Conservation (phyloP, 2,113 vertebrate genomes). For the Eleginops maclovinus region DNA sequence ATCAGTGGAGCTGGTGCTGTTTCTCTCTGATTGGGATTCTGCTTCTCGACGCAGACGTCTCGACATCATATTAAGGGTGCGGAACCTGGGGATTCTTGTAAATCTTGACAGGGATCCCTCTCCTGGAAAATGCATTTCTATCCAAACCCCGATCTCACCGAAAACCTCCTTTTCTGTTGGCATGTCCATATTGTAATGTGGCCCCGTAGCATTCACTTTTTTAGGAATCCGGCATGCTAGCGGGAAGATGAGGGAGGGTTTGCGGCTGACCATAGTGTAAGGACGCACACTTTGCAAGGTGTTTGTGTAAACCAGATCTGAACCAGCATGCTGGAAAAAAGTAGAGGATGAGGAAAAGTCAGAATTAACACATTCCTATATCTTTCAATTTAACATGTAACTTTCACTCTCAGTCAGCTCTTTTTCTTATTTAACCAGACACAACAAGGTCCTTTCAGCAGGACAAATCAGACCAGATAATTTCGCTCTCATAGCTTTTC, state of each 20-base stretch:
- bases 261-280: conserved; percentile 57
- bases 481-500: too few species aligned
- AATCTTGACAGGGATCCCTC: conserved; percentile 45
- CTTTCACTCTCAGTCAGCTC: too few species aligned
- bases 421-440: too few species aligned
- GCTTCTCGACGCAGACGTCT: neutral
- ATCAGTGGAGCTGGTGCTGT: neutral
- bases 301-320: conserved; percentile 81
- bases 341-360: neutral
- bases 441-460: too few species aligned
- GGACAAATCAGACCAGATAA: too few species aligned
- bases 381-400: too few species aligned
- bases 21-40: too few species aligned
- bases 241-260: conserved; percentile 69
- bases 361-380: neutral
- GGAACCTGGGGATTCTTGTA: neutral
- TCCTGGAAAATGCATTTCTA: conserved; percentile 69
- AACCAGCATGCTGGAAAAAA: conserved; percentile 67
- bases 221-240: conserved; percentile 75
- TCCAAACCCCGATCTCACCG: conserved; percentile 38
- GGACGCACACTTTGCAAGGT: conserved; percentile 67
- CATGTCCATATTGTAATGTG: neutral
- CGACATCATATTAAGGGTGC: rapidly evolving
- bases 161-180: conserved; percentile 65
- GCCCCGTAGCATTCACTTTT: conserved; percentile 20